Evolutionary conservation across 2,797 vertebrate genomes (phyloP).

Genomic region (Arctocebus calabarensis): DNA sequence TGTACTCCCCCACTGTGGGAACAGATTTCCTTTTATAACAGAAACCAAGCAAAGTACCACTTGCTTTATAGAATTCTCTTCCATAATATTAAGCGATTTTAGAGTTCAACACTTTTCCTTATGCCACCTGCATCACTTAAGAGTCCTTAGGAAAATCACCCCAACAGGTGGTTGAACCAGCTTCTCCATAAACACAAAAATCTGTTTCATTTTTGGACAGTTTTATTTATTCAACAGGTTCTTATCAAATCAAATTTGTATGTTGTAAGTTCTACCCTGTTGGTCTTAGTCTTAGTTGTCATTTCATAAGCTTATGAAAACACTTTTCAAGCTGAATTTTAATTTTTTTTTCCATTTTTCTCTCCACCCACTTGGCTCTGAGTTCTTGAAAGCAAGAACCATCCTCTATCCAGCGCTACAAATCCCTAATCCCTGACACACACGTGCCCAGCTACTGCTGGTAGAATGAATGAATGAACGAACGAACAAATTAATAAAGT

Average conservation of each 20-base stretch:
- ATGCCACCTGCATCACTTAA: neutral
- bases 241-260: slow-evolving; percentile 28
- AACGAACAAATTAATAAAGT: neutral
- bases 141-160: slow-evolving; percentile 44
- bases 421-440: neutral
- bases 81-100: neutral
- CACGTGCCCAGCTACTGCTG: neutral
- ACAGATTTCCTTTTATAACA: neutral
- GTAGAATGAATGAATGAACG: neutral
- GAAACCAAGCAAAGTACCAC: neutral
- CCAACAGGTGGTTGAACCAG: neutral
- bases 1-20: neutral
- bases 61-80: slow-evolving; percentile 2
- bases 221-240: slow-evolving; percentile 39
- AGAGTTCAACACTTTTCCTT: neutral
- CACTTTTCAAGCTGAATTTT: slow-evolving; percentile 1
- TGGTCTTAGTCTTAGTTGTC: neutral
- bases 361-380: neutral
- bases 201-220: slow-evolving; percentile 1
- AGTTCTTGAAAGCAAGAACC: neutral
- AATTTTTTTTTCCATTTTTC: slow-evolving; percentile 15
- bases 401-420: neutral
- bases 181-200: slow-evolving; percentile 21
- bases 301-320: slow-evolving; percentile 33
- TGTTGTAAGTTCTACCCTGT: neutral